A percentile compares a stretch with the other conserved stretches of the same genome.
phyloP scores from a whole-genome alignment of 2,113 vertebrate genomes.

The Ginglymostoma cirratum region DNA sequence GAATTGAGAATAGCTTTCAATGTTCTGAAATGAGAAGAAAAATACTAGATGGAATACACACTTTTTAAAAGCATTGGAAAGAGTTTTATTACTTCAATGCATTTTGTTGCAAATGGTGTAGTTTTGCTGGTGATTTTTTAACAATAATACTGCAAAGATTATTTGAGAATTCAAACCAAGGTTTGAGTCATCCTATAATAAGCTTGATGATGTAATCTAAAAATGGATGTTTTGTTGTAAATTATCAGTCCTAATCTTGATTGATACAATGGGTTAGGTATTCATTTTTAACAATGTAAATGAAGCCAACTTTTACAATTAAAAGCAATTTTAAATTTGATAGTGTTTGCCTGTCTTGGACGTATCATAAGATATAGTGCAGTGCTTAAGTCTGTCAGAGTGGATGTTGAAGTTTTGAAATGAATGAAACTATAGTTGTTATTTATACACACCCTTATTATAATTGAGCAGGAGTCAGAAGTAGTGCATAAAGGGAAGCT shows the following conservation, averaged over 20 bases:
- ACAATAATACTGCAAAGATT: not conserved
- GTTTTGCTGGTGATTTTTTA: not conserved
- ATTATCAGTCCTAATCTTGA: not conserved
- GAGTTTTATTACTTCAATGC: not conserved
- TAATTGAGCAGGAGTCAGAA: no score
- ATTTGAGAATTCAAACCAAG: not conserved
- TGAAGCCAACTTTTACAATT: not conserved
- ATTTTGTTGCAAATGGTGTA: not conserved
- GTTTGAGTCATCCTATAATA: not conserved
- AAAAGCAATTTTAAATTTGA: not conserved
- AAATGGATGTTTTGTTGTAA: not conserved
- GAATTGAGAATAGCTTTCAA: not conserved
- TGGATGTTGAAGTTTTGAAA: not conserved
- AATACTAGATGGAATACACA: not conserved
- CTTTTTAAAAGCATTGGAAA: not conserved
- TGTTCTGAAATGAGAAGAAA: not conserved
- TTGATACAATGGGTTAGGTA: not conserved
- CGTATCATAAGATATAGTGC: not conserved
- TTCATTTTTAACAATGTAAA: not conserved
- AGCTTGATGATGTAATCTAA: not conserved
- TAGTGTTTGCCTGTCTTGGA: not conserved
- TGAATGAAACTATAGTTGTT: no score
- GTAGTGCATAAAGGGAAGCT: not conserved
- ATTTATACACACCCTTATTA: no score
- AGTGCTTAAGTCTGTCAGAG: not conserved